These are phyloP conservation scores for Drosophila heteroneura DNA, from an alignment of 2,888 invertebrate species.

Conservation along the genomic window DNA sequence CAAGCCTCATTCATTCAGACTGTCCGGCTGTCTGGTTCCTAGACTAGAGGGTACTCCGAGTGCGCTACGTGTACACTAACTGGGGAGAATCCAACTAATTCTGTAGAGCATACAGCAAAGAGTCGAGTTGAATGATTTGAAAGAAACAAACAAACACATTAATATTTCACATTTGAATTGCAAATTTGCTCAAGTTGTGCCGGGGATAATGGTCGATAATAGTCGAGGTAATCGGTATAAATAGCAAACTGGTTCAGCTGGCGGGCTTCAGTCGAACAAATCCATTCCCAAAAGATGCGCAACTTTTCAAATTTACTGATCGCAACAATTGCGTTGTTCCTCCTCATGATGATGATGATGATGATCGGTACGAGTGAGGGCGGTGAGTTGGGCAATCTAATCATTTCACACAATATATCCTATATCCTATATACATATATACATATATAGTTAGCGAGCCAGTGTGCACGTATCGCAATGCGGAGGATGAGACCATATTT, in stretches of 20 bases:
- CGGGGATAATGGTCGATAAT: background rate
- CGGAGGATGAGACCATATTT: slow-evolving; percentile 79
- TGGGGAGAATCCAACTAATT: background rate
- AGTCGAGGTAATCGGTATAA: slow-evolving; percentile 45
- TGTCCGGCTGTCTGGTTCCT: background rate
- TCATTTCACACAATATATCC: background rate
- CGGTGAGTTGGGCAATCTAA: slow-evolving; percentile 7
- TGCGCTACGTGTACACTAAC: slow-evolving; percentile 8
- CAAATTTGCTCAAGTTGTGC: slow-evolving; percentile 20
- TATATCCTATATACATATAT: background rate
- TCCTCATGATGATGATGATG: slow-evolving; percentile 36
- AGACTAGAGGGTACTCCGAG: background rate
- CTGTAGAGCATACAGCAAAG: slow-evolving; percentile 8
- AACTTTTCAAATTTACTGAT: slow-evolving; percentile 20
- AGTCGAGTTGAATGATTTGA: background rate
- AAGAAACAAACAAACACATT: background rate
- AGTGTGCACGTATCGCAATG: slow-evolving; percentile 79
- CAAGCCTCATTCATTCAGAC: slow-evolving; percentile 1
- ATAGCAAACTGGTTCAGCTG: slow-evolving; percentile 65
- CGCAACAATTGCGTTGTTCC: slow-evolving; percentile 12
- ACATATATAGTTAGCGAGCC: slow-evolving; percentile 68
- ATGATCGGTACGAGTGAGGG: slow-evolving; percentile 19
- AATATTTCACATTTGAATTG: slow-evolving; percentile 17
- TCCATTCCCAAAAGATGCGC: slow-evolving; percentile 45
- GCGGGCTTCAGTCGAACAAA: slow-evolving; percentile 36